phyloP scores from a whole-genome alignment of 2,113 vertebrate species.

The Chrysochloris asiatica region DNA sequence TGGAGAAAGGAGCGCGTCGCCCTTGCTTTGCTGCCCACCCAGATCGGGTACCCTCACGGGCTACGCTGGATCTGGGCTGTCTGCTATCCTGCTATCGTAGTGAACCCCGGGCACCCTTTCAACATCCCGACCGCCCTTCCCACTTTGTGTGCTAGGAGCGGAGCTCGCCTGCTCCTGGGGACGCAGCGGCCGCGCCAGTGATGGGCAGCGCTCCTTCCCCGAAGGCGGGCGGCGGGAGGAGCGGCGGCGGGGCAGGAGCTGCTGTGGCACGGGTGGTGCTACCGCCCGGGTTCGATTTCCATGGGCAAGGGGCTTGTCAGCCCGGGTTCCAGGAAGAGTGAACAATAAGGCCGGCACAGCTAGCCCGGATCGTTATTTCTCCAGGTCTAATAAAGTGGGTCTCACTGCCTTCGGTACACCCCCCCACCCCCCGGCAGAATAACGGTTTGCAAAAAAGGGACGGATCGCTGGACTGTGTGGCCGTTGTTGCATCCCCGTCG shows the following conservation, averaged over 20 bases:
- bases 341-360: conserved; percentile 68
- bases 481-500: conserved; percentile 24
- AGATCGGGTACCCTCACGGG: conserved; percentile 45
- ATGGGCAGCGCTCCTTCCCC: conserved; percentile 52
- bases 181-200: neutral
- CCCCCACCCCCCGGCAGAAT: neutral
- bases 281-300: neutral
- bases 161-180: neutral
- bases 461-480: neutral
- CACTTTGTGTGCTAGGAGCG: conserved; percentile 59
- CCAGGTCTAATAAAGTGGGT: conserved; percentile 56
- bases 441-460: conserved; percentile 74
- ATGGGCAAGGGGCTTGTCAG: conserved; percentile 47
- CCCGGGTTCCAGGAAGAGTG: neutral
- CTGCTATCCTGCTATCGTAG: neutral
- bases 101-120: neutral
- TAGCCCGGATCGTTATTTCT: neutral
- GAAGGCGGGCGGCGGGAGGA: conserved; percentile 38
- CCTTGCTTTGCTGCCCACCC: conserved; percentile 41
- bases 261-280: neutral
- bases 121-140: conserved; percentile 34
- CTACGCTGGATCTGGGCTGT: conserved; percentile 27
- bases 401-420: neutral
- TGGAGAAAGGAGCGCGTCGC: conserved; percentile 36
- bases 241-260: conserved; percentile 33